These are phyloP conservation scores for Seira sanloemensis DNA, from an alignment of 2,888 invertebrate species.

Conservation along the genomic window DNA sequence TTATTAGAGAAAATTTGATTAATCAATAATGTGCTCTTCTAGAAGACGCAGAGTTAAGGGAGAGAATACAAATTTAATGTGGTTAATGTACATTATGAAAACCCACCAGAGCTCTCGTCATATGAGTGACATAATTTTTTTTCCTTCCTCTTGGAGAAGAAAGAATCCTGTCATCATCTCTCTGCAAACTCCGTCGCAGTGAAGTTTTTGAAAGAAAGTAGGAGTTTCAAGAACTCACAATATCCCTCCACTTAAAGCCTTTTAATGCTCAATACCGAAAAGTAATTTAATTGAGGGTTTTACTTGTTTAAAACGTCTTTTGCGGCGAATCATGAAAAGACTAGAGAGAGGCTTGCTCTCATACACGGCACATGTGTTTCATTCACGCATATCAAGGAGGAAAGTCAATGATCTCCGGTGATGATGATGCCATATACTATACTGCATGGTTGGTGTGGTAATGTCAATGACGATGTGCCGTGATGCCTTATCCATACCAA, in stretches of 20 bases:
- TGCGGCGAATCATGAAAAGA: not conserved
- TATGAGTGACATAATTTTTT: not conserved
- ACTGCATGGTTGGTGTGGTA: no score
- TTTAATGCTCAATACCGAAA: constrained; percentile 3
- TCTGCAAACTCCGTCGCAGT: not conserved
- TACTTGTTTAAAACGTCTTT: not conserved
- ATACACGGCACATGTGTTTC: not conserved
- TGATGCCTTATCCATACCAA: not conserved
- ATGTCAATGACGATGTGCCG: not conserved
- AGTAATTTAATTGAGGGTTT: not conserved
- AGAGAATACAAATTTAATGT: not conserved
- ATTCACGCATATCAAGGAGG: not conserved
- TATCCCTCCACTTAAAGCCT: not conserved
- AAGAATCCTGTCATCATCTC: not conserved
- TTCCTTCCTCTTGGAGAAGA: no score
- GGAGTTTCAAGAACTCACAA: not conserved
- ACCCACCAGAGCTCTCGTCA: not conserved
- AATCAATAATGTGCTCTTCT: not conserved
- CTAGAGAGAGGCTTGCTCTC: no score
- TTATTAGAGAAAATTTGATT: constrained; percentile 1
- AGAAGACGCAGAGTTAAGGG: not conserved
- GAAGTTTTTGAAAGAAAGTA: not conserved
- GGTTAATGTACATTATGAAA: not conserved
- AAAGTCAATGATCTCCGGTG: constrained; percentile 8
- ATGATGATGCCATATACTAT: not conserved